Conservation (phyloP, 2,888 invertebrate species). For the Dasypogon diadema region DNA sequence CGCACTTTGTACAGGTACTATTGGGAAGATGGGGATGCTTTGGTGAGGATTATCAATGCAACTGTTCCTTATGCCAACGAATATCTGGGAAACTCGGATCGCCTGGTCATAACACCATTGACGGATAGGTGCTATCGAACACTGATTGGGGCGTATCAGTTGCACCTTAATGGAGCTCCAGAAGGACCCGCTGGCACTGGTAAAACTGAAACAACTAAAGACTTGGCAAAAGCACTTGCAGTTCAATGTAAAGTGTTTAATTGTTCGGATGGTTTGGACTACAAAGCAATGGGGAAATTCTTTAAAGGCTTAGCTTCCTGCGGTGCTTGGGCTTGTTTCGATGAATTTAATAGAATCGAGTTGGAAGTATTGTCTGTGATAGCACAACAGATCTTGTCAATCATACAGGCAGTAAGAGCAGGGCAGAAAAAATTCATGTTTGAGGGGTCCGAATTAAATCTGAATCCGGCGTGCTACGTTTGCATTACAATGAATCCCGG, state of each 20-base stretch:
- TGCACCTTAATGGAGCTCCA: constrained; percentile 85
- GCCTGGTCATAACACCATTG: constrained; percentile 73
- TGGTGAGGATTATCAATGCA: constrained; percentile 76
- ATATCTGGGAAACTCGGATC: constrained; percentile 77
- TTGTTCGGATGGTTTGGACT: constrained; percentile 79
- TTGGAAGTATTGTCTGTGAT: too few species aligned
- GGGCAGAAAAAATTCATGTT: constrained; percentile 72
- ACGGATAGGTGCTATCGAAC: constrained; percentile 79
- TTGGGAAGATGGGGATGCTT: constrained; percentile 72
- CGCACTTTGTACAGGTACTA: constrained; percentile 71
- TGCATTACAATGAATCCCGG: constrained; percentile 73
- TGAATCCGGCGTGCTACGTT: constrained; percentile 75
- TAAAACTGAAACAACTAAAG: too few species aligned
- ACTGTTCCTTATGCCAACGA: constrained; percentile 78
- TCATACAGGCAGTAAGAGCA: constrained; percentile 75
- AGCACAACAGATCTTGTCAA: constrained; percentile 78
- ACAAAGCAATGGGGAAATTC: constrained; percentile 79
- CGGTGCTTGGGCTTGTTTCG: constrained; percentile 83
- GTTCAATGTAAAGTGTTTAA: constrained; percentile 85
- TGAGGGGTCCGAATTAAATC: constrained; percentile 73
- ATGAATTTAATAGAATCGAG: constrained; percentile 81
- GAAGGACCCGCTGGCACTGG: too few species aligned
- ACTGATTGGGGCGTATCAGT: constrained; percentile 77
- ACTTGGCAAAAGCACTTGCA: constrained; percentile 90
- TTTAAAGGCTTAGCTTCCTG: constrained; percentile 79